A percentile compares a stretch with the other conserved stretches of the same genome.
phyloP scores from a whole-genome alignment of 2,888 invertebrate genomes.

The Macaria notata region DNA sequence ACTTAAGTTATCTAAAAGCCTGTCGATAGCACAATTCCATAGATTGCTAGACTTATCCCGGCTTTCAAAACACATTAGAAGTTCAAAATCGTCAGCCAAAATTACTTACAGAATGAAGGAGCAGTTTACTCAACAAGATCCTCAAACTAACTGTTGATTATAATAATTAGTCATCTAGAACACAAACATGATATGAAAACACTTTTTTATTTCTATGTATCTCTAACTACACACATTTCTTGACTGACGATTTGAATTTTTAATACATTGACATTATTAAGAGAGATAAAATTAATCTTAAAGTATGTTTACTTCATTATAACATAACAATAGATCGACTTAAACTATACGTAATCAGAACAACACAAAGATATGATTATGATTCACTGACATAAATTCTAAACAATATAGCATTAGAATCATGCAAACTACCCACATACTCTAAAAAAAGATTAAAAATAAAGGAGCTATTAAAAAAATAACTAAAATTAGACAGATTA shows the following conservation, averaged over 20 bases:
- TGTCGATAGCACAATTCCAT: conserved; percentile 32
- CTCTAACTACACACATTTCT: too few species aligned
- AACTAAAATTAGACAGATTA: conserved; percentile 35
- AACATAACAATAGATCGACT: background rate
- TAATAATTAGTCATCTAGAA: too few species aligned
- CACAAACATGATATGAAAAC: too few species aligned
- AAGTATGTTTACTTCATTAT: too few species aligned
- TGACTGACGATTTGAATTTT: too few species aligned
- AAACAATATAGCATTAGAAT: background rate
- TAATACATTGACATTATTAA: too few species aligned
- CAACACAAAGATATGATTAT: background rate
- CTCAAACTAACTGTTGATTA: too few species aligned
- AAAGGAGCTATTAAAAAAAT: conserved; percentile 31
- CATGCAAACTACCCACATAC: conserved; percentile 13
- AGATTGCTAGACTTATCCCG: conserved; percentile 50
- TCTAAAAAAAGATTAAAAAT: conserved; percentile 2
- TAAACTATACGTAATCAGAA: background rate
- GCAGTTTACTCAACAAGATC: too few species aligned
- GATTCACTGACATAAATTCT: background rate
- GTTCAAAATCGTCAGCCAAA: too few species aligned
- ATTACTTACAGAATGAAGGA: too few species aligned
- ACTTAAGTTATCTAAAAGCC: background rate
- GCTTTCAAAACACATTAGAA: conserved; percentile 21
- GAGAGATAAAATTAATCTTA: too few species aligned
- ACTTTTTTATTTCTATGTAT: too few species aligned